phyloP scores from a whole-genome alignment of 1,140 invertebrate species.

The Drosophila malerkotliana region DNA sequence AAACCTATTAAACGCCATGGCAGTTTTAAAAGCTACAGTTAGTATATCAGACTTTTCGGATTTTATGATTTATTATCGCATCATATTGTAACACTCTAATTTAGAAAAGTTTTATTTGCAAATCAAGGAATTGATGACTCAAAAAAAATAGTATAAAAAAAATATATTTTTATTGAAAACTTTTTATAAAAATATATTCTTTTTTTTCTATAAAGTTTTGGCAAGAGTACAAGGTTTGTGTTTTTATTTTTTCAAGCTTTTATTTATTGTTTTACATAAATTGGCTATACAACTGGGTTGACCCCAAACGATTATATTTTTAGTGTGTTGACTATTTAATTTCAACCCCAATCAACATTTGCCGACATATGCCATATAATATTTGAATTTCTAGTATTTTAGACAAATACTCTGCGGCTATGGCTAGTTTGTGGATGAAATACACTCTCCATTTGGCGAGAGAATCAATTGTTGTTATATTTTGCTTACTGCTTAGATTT shows the following conservation, averaged over 20 bases:
- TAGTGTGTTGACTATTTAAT: constrained; percentile 10
- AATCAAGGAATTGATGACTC: not conserved
- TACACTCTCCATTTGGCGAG: not conserved
- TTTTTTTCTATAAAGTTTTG: not conserved
- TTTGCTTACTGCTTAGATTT: constrained; percentile 33
- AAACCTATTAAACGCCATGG: constrained; percentile 26
- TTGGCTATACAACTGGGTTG: constrained; percentile 5
- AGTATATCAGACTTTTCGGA: not conserved
- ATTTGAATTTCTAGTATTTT: no score
- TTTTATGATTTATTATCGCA: constrained; percentile 41
- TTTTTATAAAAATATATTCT: no score
- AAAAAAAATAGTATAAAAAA: no score
- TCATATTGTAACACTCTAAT: constrained; percentile 6
- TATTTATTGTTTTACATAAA: constrained; percentile 25
- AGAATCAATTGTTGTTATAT: constrained; percentile 36
- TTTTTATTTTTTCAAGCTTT: not conserved
- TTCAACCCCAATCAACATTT: constrained; percentile 23
- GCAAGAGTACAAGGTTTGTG: not conserved
- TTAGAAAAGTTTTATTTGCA: not conserved
- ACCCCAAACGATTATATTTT: not conserved
- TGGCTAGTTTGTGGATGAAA: constrained; percentile 43
- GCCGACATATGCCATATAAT: not conserved
- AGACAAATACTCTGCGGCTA: constrained; percentile 19
- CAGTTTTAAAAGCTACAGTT: constrained; percentile 4
- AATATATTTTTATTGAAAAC: no score